Conservation (phyloP, 2,888 invertebrate species). For the Lysandra bellargus region DNA sequence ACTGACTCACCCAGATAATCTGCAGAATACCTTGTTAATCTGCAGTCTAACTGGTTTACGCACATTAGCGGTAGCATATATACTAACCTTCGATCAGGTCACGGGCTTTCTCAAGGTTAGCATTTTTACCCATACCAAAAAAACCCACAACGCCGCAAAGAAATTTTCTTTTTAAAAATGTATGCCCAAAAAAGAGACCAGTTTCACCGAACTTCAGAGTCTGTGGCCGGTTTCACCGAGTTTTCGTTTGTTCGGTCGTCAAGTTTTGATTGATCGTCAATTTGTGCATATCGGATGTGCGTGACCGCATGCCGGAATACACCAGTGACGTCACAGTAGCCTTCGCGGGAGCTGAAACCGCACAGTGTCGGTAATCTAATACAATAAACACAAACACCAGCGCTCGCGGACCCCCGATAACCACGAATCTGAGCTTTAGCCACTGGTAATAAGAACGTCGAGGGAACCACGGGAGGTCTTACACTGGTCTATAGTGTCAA, state of each 20-base stretch:
- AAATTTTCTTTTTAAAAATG: background rate
- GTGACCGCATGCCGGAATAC: conserved; percentile 36
- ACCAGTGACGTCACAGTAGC: conserved; percentile 32
- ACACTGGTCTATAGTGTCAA: conserved; percentile 25
- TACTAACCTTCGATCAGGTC: background rate
- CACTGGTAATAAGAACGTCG: conserved; percentile 15
- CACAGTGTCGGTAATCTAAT: conserved; percentile 43
- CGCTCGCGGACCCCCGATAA: conserved; percentile 31
- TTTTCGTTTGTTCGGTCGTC: background rate
- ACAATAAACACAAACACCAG: conserved; percentile 40
- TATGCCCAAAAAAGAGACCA: background rate
- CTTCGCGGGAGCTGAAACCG: conserved; percentile 39
- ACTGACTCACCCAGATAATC: no score
- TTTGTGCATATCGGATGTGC: conserved; percentile 15
- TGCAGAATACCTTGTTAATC: no score
- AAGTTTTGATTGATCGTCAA: background rate
- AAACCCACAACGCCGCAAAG: background rate
- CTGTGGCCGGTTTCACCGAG: background rate
- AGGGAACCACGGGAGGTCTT: background rate
- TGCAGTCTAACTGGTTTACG: no score
- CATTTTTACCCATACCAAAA: background rate
- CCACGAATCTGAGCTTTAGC: background rate
- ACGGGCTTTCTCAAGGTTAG: background rate
- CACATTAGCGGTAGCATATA: no score
- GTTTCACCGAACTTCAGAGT: background rate